These are phyloP conservation scores for Alcedo atthis DNA, from an alignment of 2,797 vertebrate species.

Conservation along the genomic window DNA sequence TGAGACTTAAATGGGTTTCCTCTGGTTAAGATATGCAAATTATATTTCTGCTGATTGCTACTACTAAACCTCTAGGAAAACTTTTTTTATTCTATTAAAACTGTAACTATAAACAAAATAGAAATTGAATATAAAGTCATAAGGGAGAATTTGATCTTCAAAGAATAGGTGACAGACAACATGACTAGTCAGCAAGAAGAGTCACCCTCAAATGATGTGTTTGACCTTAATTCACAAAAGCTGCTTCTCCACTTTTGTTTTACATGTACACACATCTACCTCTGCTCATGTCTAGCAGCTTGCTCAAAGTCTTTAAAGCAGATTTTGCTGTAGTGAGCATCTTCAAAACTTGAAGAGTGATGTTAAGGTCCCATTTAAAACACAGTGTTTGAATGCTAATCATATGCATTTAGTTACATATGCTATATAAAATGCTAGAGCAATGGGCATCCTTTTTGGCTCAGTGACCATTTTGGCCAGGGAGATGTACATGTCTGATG, in stretches of 20 bases:
- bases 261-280: not conserved
- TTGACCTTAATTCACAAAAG: not conserved
- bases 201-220: not conserved
- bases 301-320: not conserved
- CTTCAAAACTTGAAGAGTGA: not conserved
- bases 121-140: not conserved
- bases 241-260: not conserved
- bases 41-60: not conserved
- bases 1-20: not conserved
- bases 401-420: not conserved
- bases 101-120: not conserved
- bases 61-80: not conserved
- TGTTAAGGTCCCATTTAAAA: not conserved
- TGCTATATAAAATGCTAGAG: not conserved
- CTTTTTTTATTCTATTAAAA: not conserved
- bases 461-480: not conserved
- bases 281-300: not conserved
- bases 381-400: not conserved
- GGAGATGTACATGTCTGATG: not conserved
- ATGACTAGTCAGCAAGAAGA: not conserved
- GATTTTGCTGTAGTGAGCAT: not conserved
- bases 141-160: not conserved
- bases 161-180: not conserved
- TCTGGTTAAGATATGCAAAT: not conserved
- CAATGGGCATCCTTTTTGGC: not conserved